Percentiles rank a stretch among this genome's conserved stretches.
phyloP scores from a whole-genome alignment of 2,797 vertebrate species.

The Enteromius trimaculatus region DNA sequence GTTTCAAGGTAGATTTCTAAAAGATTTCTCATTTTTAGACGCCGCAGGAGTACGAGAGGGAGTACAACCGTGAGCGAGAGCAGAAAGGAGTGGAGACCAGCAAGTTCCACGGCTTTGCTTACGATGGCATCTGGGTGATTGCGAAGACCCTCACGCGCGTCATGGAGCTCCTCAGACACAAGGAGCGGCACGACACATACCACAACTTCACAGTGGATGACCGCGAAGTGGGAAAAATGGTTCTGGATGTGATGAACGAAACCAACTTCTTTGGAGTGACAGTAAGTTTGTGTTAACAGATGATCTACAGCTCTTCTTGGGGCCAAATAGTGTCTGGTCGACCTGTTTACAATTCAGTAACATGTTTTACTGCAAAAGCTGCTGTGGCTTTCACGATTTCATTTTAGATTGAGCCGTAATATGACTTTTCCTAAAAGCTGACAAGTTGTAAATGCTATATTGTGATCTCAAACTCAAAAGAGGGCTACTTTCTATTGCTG shows the following conservation, averaged over 20 bases:
- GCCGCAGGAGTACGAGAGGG: slow-evolving; percentile 93
- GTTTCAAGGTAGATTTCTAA: background rate
- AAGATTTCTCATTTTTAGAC: slow-evolving; percentile 75
- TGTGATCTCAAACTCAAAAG: slow-evolving; percentile 35
- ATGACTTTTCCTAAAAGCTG: slow-evolving; percentile 48
- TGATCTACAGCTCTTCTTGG: background rate
- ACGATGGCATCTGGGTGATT: slow-evolving; percentile 99
- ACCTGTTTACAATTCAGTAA: background rate
- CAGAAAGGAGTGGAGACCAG: slow-evolving; percentile 91
- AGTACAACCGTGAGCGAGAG: slow-evolving; percentile 90
- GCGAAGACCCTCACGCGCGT: slow-evolving; percentile 94
- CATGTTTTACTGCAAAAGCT: slow-evolving; percentile 14
- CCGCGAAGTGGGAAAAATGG: slow-evolving; percentile 92
- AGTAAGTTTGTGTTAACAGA: slow-evolving; percentile 75
- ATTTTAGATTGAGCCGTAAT: slow-evolving; percentile 43
- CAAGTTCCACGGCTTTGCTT: slow-evolving; percentile 98
- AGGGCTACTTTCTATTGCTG: slow-evolving; percentile 21
- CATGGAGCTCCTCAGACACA: slow-evolving; percentile 88
- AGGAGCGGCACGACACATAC: slow-evolving; percentile 85
- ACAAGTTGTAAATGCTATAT: slow-evolving; percentile 48
- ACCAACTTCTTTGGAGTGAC: slow-evolving; percentile 98
- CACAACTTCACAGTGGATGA: slow-evolving; percentile 96
- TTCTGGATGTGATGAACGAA: slow-evolving; percentile 98
- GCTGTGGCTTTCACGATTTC: slow-evolving; percentile 18
- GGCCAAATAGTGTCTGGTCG: background rate